Evolutionary conservation across 2,113 vertebrate species (phyloP).

Genomic region (Lipophrys pholis): DNA sequence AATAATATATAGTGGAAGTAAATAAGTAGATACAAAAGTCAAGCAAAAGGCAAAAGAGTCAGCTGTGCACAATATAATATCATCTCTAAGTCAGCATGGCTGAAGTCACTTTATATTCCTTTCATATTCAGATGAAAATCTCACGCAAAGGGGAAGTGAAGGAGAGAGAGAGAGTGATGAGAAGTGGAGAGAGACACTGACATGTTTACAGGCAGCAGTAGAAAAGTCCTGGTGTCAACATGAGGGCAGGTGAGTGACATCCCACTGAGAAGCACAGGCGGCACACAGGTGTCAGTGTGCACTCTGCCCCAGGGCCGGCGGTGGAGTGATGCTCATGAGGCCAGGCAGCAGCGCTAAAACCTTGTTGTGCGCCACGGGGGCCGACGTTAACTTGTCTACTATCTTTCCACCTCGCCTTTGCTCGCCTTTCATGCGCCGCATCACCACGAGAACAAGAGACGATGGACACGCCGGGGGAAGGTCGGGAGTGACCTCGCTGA

Average conservation of each 20-base stretch:
- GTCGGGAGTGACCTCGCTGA: constrained; percentile 13
- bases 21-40: constrained; percentile 37
- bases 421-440: constrained; percentile 25
- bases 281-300: constrained; percentile 73
- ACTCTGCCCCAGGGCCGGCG: constrained; percentile 65
- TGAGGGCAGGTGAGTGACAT: constrained; percentile 64
- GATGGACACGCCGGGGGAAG: constrained; percentile 15
- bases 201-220: constrained; percentile 64
- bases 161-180: constrained; percentile 22
- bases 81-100: constrained; percentile 12
- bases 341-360: constrained; percentile 66
- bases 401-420: constrained; percentile 17
- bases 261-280: constrained; percentile 56
- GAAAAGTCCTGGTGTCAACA: constrained; percentile 63
- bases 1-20: constrained; percentile 21
- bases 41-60: constrained; percentile 20
- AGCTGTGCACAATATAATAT: constrained; percentile 40
- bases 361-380: constrained; percentile 50
- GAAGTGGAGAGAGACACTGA: constrained; percentile 40
- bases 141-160: constrained; percentile 20
- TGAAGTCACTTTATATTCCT: constrained; percentile 48
- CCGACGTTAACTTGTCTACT: constrained; percentile 38
- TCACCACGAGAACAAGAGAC: constrained; percentile 15
- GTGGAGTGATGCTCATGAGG: constrained; percentile 69
- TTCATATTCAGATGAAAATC: constrained; percentile 61